These are phyloP conservation scores for Uropetala carovei DNA, from an alignment of 2,888 invertebrate genomes.

Conservation along the genomic window DNA sequence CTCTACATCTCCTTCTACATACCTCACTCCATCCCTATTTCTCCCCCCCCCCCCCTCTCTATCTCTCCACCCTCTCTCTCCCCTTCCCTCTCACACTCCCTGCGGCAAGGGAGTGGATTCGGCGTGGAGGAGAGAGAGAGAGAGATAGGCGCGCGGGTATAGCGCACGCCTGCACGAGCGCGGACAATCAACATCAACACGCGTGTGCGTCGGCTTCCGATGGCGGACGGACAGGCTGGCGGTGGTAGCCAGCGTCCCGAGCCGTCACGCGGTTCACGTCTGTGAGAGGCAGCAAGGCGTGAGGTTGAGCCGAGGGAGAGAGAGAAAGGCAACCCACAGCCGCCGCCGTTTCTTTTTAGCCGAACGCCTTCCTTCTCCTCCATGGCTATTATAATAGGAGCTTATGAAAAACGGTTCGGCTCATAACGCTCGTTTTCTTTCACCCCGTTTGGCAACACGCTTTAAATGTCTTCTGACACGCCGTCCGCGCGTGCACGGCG, in stretches of 20 bases:
- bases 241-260: constrained; percentile 23
- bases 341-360: not conserved
- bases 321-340: not conserved
- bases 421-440: not conserved
- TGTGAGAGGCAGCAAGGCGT: constrained; percentile 15
- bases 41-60: no score
- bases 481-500: constrained; percentile 5
- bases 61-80: no score
- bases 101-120: no score
- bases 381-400: not conserved
- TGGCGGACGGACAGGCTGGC: constrained; percentile 10
- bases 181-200: constrained; percentile 32
- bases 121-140: not conserved
- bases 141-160: not conserved
- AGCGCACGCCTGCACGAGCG: constrained; percentile 15
- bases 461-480: not conserved
- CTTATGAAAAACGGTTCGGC: constrained; percentile 15
- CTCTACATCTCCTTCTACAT: no score
- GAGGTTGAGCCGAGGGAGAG: not conserved
- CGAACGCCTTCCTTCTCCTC: not conserved
- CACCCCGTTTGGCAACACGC: not conserved
- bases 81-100: no score
- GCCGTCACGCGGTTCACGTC: constrained; percentile 6
- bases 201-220: constrained; percentile 55
- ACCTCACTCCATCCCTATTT: no score